Conservation (phyloP, 1,140 invertebrate species). For the Drosophila mauritiana region DNA sequence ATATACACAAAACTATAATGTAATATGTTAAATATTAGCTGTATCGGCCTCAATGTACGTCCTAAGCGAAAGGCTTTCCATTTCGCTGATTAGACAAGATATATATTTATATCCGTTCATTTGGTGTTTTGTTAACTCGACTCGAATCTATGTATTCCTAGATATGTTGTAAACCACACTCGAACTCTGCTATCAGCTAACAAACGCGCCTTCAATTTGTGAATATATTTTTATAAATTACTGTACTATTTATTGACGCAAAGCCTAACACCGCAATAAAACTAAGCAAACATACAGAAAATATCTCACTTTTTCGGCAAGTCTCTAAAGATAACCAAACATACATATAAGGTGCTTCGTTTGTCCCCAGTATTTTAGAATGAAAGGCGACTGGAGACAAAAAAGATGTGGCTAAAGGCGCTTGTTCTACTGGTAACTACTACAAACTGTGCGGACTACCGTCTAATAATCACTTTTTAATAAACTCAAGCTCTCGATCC, state of each 20-base stretch:
- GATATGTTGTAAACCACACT: conserved; percentile 51
- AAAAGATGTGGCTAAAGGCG: conserved; percentile 48
- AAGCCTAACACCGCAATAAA: conserved; percentile 62
- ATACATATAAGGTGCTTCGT: conserved; percentile 33
- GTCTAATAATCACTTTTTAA: neutral
- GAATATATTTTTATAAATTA: conserved; percentile 67
- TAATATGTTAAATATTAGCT: conserved; percentile 20
- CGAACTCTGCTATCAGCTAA: conserved; percentile 55
- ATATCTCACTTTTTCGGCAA: conserved; percentile 39
- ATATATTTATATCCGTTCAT: conserved; percentile 13
- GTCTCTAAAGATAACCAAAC: conserved; percentile 31
- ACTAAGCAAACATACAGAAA: conserved; percentile 35
- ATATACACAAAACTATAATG: conserved; percentile 24
- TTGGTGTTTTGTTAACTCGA: conserved; percentile 43
- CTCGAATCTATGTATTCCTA: conserved; percentile 63
- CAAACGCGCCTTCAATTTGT: conserved; percentile 72
- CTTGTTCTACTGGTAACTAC: conserved; percentile 53
- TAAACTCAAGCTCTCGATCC: conserved; percentile 34
- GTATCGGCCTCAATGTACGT: conserved; percentile 50
- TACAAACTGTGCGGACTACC: neutral
- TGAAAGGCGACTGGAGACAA: conserved; percentile 20
- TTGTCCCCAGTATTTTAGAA: conserved; percentile 55
- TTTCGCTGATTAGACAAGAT: conserved; percentile 12
- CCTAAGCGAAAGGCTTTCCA: conserved; percentile 42
- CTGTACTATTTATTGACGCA: conserved; percentile 54